These are phyloP conservation scores for Lochmaea crataegi DNA, from an alignment of 2,888 invertebrate genomes.

Conservation along the genomic window DNA sequence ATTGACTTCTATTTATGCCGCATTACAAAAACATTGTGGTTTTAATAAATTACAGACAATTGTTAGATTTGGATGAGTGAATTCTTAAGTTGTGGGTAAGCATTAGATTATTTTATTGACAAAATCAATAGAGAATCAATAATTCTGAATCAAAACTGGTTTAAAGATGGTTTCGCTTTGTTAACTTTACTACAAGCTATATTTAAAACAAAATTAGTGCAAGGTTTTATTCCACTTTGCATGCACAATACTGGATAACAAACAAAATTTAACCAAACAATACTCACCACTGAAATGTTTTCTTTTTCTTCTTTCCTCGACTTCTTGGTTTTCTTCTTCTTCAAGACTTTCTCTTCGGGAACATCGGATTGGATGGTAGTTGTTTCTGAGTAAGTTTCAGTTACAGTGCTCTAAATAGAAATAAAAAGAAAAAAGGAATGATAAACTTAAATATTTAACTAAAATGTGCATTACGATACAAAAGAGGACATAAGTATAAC, in stretches of 20 bases:
- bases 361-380: constrained; percentile 57
- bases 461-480: not conserved
- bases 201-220: not conserved
- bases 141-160: not conserved
- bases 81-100: not conserved
- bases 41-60: not conserved
- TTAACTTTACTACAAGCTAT: not conserved
- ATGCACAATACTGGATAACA: constrained; percentile 35
- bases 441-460: no score
- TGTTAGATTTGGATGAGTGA: constrained; percentile 1
- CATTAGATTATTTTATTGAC: not conserved
- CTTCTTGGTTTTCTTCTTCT: constrained; percentile 74
- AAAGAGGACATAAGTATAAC: not conserved
- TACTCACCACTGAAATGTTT: constrained; percentile 76
- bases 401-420: constrained; percentile 61
- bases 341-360: constrained; percentile 58
- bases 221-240: not conserved
- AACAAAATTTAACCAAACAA: constrained; percentile 10
- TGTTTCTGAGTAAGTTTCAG: constrained; percentile 61
- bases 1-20: no score
- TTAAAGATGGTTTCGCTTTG: not conserved
- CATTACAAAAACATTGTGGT: not conserved
- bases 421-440: constrained; percentile 37
- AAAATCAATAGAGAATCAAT: not conserved
- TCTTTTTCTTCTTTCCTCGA: constrained; percentile 75